These are phyloP conservation scores for Ericerus pela DNA, from an alignment of 1,140 invertebrate genomes.

Conservation along the genomic window DNA sequence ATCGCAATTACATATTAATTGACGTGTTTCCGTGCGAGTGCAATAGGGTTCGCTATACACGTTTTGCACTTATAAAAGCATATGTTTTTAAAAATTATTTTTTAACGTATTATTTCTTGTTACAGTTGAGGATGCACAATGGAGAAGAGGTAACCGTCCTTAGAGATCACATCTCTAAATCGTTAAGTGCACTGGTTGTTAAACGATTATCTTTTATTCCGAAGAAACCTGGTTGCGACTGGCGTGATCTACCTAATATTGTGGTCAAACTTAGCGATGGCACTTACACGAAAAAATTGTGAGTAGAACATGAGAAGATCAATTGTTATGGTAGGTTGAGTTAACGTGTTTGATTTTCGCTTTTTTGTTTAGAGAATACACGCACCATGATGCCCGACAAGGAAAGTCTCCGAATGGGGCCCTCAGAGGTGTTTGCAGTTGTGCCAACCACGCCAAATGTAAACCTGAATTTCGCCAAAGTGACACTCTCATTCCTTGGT, in stretches of 20 bases:
- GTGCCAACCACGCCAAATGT: constrained; percentile 48
- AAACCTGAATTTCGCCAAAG: constrained; percentile 48
- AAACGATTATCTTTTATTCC: constrained; percentile 65
- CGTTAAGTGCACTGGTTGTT: constrained; percentile 63
- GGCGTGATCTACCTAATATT: constrained; percentile 75
- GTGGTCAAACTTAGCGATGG: constrained; percentile 53
- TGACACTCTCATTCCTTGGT: constrained; percentile 81
- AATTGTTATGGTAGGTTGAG: background rate
- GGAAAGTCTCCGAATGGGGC: constrained; percentile 40
- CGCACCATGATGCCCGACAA: constrained; percentile 53
- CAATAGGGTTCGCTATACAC: too few relatives aligned
- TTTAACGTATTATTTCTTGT: too few relatives aligned
- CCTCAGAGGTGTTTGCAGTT: constrained; percentile 63
- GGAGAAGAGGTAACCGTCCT: constrained; percentile 29
- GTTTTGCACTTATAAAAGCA: too few relatives aligned
- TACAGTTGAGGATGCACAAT: too few relatives aligned
- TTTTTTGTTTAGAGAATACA: constrained; percentile 40
- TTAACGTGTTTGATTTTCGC: background rate
- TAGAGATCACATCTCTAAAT: constrained; percentile 70
- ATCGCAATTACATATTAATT: too few relatives aligned
- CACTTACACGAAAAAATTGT: constrained; percentile 42
- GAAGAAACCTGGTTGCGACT: constrained; percentile 58
- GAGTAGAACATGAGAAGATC: constrained; percentile 24
- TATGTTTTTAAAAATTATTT: too few relatives aligned
- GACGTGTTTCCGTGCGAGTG: too few relatives aligned